These are phyloP conservation scores for Cetonia aurata DNA, from an alignment of 2,888 invertebrate species.

Conservation along the genomic window DNA sequence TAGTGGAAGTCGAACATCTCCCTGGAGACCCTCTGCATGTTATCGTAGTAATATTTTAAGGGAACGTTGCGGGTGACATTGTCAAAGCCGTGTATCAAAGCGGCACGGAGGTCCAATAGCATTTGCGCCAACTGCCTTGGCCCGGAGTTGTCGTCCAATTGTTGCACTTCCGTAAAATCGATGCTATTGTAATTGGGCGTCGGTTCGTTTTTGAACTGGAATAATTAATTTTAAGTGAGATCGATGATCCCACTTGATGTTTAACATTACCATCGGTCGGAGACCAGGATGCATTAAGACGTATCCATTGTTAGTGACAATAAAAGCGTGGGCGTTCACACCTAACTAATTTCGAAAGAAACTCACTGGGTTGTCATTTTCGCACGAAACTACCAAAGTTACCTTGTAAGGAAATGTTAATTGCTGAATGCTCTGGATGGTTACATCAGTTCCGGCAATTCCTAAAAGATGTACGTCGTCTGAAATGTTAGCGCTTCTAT, in stretches of 20 bases:
- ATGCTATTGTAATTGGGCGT: conserved; percentile 97
- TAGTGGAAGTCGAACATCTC: conserved; percentile 88
- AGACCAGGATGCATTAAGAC: conserved; percentile 94
- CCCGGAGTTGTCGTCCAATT: conserved; percentile 78
- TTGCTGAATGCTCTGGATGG: conserved; percentile 90
- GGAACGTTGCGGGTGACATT: conserved; percentile 76
- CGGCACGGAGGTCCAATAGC: conserved; percentile 73
- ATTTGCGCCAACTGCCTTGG: conserved; percentile 75
- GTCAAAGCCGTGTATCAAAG: conserved; percentile 78
- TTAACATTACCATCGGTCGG: conserved; percentile 81
- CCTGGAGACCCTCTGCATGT: conserved; percentile 84
- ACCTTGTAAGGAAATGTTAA: conserved; percentile 90
- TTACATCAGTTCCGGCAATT: conserved; percentile 95
- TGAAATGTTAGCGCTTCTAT: conserved; percentile 72
- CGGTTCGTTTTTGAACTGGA: conserved; percentile 57
- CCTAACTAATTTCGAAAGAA: conserved; percentile 78
- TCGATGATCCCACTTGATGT: background rate
- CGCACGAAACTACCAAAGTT: conserved; percentile 30
- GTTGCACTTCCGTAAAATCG: conserved; percentile 95
- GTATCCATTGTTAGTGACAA: conserved; percentile 97
- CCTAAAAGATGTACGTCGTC: conserved; percentile 84
- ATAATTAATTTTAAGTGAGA: conserved; percentile 12
- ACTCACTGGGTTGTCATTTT: background rate
- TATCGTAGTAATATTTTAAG: conserved; percentile 87
- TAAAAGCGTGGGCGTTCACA: conserved; percentile 96